These are phyloP conservation scores for Ectropis grisescens DNA, from an alignment of 1,140 invertebrate genomes.

Conservation along the genomic window DNA sequence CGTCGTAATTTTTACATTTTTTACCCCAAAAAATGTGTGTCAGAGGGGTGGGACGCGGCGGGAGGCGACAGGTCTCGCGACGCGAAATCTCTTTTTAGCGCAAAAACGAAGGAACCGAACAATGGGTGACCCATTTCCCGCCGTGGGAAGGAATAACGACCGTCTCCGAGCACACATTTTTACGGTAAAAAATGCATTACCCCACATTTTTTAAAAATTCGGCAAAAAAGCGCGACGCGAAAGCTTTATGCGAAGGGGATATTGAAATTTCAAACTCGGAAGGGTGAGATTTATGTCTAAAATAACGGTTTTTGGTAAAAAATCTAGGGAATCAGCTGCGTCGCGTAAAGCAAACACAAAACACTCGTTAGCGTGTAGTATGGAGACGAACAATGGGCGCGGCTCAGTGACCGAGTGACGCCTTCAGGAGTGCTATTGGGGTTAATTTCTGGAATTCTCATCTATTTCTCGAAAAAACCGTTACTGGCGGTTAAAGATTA, in stretches of 20 bases:
- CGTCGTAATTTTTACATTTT: constrained; percentile 49
- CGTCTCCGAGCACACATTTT: constrained; percentile 40
- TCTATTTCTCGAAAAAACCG: not conserved
- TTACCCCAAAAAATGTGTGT: constrained; percentile 60
- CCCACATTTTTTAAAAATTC: constrained; percentile 60
- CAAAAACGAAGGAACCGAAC: constrained; percentile 53
- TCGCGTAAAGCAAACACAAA: constrained; percentile 4
- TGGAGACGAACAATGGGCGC: not conserved
- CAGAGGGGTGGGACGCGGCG: constrained; percentile 36
- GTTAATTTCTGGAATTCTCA: too few species aligned
- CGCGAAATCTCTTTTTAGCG: constrained; percentile 60
- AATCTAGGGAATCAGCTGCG: constrained; percentile 57
- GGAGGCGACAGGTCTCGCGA: constrained; percentile 34
- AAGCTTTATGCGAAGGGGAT: constrained; percentile 53
- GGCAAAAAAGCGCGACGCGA: constrained; percentile 44
- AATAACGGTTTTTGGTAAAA: constrained; percentile 63
- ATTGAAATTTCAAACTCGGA: constrained; percentile 62
- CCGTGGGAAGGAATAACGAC: constrained; percentile 67
- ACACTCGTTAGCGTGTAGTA: constrained; percentile 6
- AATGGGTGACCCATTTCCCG: constrained; percentile 63
- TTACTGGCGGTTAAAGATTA: not conserved
- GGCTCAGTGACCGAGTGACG: not conserved
- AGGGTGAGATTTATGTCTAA: constrained; percentile 65
- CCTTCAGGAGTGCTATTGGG: too few species aligned
- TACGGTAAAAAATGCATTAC: constrained; percentile 66